phyloP scores from a whole-genome alignment of 2,113 vertebrate species.

The Ophthalmolycus amberensis region DNA sequence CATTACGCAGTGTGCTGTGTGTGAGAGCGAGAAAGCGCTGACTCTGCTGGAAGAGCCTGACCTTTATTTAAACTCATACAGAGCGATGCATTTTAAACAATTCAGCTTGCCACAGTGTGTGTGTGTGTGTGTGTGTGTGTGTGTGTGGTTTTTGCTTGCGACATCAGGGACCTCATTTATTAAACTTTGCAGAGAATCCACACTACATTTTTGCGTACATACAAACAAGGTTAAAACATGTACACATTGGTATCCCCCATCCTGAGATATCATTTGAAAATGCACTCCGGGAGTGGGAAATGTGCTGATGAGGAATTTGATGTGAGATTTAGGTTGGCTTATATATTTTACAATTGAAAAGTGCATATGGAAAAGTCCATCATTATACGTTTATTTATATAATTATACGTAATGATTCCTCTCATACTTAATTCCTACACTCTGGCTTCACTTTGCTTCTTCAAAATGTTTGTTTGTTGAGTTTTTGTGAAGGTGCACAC shows the following conservation, averaged over 20 bases:
- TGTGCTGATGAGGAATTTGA: neutral
- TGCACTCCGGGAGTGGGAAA: neutral
- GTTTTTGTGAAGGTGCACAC: neutral
- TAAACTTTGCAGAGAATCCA: too few relatives aligned
- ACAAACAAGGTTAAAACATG: too few relatives aligned
- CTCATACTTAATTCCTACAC: neutral
- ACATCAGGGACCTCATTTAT: neutral
- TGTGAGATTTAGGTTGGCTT: neutral
- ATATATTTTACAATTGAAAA: neutral
- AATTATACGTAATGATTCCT: neutral
- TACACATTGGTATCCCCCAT: too few relatives aligned
- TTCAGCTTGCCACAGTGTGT: neutral
- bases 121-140: neutral
- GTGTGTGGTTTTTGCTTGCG: neutral
- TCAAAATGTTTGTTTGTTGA: neutral
- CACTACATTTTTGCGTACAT: too few relatives aligned
- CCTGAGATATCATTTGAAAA: neutral
- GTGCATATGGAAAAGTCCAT: neutral
- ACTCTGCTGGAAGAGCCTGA: conserved; percentile 50
- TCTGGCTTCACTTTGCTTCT: neutral
- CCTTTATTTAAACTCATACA: conserved; percentile 54
- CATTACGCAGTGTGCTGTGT: conserved; percentile 37
- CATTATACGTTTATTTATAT: neutral
- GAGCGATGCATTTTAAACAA: conserved; percentile 25
- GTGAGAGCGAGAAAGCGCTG: conserved; percentile 22